phyloP scores from a whole-genome alignment of 2,113 vertebrate genomes.

The Cromileptes altivelis region DNA sequence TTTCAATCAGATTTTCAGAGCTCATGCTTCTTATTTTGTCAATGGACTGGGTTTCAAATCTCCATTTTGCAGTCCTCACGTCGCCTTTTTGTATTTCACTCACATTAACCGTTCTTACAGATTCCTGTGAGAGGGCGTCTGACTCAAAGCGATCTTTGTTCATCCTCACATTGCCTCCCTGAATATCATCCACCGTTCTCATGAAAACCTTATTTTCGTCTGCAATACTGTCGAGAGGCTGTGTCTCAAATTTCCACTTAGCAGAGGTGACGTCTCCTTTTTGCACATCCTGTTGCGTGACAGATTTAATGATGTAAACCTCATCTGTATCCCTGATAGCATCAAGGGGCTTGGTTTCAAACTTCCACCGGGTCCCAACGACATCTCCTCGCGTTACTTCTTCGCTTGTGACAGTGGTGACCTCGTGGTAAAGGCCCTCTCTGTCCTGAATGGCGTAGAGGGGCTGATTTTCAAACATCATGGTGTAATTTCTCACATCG shows the following conservation, averaged over 20 bases:
- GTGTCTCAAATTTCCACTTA: conserved; percentile 93
- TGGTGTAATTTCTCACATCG: conserved; percentile 90
- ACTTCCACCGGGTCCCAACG: conserved; percentile 91
- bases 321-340: conserved; percentile 89
- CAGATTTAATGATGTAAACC: conserved; percentile 91
- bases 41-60: conserved; percentile 92
- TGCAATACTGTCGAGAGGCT: conserved; percentile 89
- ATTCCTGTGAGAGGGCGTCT: conserved; percentile 76
- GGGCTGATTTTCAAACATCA: conserved; percentile 94
- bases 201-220: conserved; percentile 81
- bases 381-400: conserved; percentile 91
- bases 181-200: conserved; percentile 86
- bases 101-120: conserved; percentile 89
- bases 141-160: conserved; percentile 90
- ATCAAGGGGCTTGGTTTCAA: conserved; percentile 94
- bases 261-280: conserved; percentile 91
- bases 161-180: conserved; percentile 89
- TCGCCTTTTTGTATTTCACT: conserved; percentile 92
- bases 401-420: conserved; percentile 93
- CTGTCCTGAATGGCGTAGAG: conserved; percentile 93
- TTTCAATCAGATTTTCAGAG: conserved; percentile 87
- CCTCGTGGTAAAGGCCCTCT: conserved; percentile 92
- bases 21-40: conserved; percentile 90
- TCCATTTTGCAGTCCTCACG: conserved; percentile 92
- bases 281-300: conserved; percentile 92